Evolutionary conservation across 2,888 invertebrate genomes (phyloP).

Genomic region (Callosobruchus maculatus): DNA sequence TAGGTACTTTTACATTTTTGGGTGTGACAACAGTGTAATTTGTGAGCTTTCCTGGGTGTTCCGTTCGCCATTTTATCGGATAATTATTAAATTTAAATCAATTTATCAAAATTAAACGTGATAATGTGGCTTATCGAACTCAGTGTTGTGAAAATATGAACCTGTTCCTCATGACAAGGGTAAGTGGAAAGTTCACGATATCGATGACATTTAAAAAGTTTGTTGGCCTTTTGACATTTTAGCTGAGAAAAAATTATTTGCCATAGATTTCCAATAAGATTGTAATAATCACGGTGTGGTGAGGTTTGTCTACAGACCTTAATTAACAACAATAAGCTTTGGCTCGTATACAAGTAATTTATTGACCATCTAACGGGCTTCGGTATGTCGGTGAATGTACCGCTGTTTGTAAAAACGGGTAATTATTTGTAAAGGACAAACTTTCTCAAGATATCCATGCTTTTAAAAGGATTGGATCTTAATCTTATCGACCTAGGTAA

Average conservation of each 20-base stretch:
- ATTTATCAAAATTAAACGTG: conserved; percentile 17
- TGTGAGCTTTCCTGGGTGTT: conserved; percentile 30
- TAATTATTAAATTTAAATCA: conserved; percentile 25
- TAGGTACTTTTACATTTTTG: conserved; percentile 23
- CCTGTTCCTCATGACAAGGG: conserved; percentile 18
- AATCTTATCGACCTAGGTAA: not conserved
- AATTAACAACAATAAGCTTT: not conserved
- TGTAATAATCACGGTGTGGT: not conserved
- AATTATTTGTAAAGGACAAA: too few relatives aligned
- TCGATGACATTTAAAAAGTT: conserved; percentile 25
- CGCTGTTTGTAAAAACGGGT: not conserved
- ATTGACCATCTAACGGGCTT: conserved; percentile 14
- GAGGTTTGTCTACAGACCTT: not conserved
- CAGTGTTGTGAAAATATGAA: conserved; percentile 16
- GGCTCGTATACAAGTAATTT: not conserved
- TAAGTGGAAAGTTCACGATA: conserved; percentile 16
- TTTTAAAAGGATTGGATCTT: not conserved
- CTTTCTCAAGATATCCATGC: too few relatives aligned
- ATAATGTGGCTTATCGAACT: conserved; percentile 12
- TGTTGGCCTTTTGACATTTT: conserved; percentile 36
- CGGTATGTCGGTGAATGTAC: not conserved
- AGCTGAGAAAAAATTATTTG: conserved; percentile 22
- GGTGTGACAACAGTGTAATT: conserved; percentile 30
- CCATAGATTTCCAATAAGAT: conserved; percentile 4
- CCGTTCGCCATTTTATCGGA: conserved; percentile 33